A percentile compares a stretch with the other conserved stretches of the same genome.
Conservation (phyloP, 2,113 vertebrate species). For the Neofelis nebulosa region DNA sequence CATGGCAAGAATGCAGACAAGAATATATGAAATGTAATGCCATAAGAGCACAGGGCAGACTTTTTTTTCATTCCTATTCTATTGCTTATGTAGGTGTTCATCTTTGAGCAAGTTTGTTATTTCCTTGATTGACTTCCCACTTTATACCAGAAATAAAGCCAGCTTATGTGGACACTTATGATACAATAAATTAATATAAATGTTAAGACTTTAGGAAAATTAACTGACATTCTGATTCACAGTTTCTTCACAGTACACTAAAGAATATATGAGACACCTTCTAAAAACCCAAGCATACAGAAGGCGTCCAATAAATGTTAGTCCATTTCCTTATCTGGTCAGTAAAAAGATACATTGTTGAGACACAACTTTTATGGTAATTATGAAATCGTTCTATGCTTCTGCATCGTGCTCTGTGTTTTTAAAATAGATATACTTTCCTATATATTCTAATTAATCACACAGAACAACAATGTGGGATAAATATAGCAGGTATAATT, state of each 20-base stretch:
- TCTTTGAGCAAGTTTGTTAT: neutral
- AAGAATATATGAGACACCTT: neutral
- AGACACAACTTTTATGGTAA: neutral
- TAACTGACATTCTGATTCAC: neutral
- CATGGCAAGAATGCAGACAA: neutral
- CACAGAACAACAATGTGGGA: neutral
- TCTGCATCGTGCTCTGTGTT: neutral
- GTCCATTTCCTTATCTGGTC: neutral
- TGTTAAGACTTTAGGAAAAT: neutral
- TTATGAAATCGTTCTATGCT: neutral
- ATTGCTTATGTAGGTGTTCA: neutral
- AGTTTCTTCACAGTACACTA: neutral
- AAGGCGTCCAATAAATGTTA: neutral
- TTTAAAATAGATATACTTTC: neutral
- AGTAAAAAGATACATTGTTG: neutral
- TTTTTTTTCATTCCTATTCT: neutral
- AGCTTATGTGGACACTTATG: neutral
- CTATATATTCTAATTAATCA: neutral
- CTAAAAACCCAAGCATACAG: neutral
- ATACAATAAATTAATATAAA: neutral
- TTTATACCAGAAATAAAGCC: neutral
- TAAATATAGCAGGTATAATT: neutral
- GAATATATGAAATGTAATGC: neutral
- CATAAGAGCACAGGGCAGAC: rapidly evolving
- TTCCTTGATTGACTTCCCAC: neutral